A percentile compares a stretch with the other conserved stretches of the same genome.
These are phyloP conservation scores for Aleiodes leptofemur DNA, from an alignment of 2,888 invertebrate species.

Conservation along the genomic window DNA sequence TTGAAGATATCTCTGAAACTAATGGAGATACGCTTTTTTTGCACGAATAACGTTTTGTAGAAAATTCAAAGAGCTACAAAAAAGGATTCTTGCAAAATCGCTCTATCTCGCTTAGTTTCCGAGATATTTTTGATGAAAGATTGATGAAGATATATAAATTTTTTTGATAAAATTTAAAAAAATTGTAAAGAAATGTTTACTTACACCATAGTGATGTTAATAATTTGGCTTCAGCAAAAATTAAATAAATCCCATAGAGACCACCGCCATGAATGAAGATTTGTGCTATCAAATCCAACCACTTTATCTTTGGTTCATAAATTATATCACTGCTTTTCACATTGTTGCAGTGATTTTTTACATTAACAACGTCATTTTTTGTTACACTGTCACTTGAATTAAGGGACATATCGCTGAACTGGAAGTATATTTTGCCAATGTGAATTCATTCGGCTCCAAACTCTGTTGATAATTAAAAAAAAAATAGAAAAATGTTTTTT, in stretches of 20 bases:
- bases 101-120: too few species aligned
- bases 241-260: conserved; percentile 83
- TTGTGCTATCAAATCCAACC: conserved; percentile 85
- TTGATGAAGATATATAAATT: too few species aligned
- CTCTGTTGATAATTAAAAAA: too few species aligned
- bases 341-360: conserved; percentile 17
- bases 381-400: conserved; percentile 14
- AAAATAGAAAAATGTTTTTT: too few species aligned
- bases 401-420: not conserved
- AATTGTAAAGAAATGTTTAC: conserved; percentile 67
- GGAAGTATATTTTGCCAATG: not conserved
- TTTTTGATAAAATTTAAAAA: not conserved
- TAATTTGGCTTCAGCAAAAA: conserved; percentile 79
- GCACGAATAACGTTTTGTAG: too few species aligned
- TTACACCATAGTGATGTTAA: conserved; percentile 85
- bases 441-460: not conserved
- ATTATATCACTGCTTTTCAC: not conserved
- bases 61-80: too few species aligned
- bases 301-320: conserved; percentile 81
- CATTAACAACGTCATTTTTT: not conserved
- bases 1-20: too few species aligned
- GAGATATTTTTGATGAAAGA: too few species aligned
- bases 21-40: too few species aligned
- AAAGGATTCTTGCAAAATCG: too few species aligned
- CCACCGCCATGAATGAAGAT: conserved; percentile 83